These are phyloP conservation scores for Mythimna vitellina DNA, from an alignment of 2,888 invertebrate genomes.

Conservation along the genomic window DNA sequence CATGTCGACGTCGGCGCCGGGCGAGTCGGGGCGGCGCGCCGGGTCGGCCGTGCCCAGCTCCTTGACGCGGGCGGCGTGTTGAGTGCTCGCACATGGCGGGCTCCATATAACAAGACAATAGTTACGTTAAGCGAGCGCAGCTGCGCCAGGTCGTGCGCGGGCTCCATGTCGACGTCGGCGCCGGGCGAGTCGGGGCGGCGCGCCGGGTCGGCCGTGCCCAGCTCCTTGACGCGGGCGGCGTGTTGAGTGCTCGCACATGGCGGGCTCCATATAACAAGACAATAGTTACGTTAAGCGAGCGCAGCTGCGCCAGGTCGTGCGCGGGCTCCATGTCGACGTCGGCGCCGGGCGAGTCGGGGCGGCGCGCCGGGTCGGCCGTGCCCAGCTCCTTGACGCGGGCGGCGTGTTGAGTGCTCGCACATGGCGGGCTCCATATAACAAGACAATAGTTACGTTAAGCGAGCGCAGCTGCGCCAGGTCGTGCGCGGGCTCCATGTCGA, in stretches of 20 bases:
- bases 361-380: neutral
- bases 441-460: too few species aligned
- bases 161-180: conserved; percentile 90
- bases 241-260: conserved; percentile 99
- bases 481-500: conserved; percentile 1
- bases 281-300: too few species aligned
- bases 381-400: too few species aligned
- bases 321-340: neutral
- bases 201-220: conserved; percentile 95
- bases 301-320: neutral
- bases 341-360: neutral
- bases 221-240: conserved; percentile 99
- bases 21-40: neutral
- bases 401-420: too few species aligned
- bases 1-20: conserved; percentile 72
- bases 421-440: too few species aligned
- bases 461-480: neutral
- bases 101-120: too few species aligned
- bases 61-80: too few species aligned
- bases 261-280: conserved; percentile 88
- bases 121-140: too few species aligned
- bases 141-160: conserved; percentile 93
- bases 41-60: neutral
- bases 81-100: too few species aligned
- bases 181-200: conserved; percentile 80